Evolutionary conservation across 2,888 invertebrate genomes (phyloP).

Genomic region (Aporophyla lueneburgensis): DNA sequence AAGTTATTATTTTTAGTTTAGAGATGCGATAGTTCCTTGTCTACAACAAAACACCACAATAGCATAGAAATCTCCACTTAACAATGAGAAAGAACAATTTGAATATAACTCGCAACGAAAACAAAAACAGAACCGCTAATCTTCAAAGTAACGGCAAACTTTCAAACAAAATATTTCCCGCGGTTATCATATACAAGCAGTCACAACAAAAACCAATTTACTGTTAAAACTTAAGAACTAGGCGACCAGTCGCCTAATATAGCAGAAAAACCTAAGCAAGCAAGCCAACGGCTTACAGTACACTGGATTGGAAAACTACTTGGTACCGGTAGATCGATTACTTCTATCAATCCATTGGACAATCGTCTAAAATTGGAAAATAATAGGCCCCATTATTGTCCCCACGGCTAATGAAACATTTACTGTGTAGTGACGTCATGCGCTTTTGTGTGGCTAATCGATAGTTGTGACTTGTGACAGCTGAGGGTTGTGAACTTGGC

Average conservation of each 20-base stretch:
- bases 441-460: conserved; percentile 72
- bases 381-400: conserved; percentile 80
- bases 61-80: not conserved
- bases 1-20: not conserved
- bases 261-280: conserved; percentile 54
- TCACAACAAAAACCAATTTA: conserved; percentile 25
- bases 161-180: conserved; percentile 9
- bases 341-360: conserved; percentile 75
- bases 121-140: conserved; percentile 22
- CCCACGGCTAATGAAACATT: conserved; percentile 80
- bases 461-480: conserved; percentile 69
- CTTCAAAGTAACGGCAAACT: not conserved
- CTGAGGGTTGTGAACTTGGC: conserved; percentile 74
- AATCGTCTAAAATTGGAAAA: conserved; percentile 81
- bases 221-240: conserved; percentile 23
- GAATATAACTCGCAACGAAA: not conserved
- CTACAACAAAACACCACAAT: not conserved
- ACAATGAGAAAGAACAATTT: not conserved
- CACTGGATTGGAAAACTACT: conserved; percentile 66
- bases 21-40: not conserved
- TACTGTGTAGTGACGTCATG: conserved; percentile 79
- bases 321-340: conserved; percentile 66
- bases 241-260: conserved; percentile 23
- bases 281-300: conserved; percentile 61
- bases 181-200: conserved; percentile 3